A percentile compares a stretch with the other conserved stretches of the same genome.
phyloP scores from a whole-genome alignment of 2,888 invertebrate genomes.

The Pollenia angustigena region DNA sequence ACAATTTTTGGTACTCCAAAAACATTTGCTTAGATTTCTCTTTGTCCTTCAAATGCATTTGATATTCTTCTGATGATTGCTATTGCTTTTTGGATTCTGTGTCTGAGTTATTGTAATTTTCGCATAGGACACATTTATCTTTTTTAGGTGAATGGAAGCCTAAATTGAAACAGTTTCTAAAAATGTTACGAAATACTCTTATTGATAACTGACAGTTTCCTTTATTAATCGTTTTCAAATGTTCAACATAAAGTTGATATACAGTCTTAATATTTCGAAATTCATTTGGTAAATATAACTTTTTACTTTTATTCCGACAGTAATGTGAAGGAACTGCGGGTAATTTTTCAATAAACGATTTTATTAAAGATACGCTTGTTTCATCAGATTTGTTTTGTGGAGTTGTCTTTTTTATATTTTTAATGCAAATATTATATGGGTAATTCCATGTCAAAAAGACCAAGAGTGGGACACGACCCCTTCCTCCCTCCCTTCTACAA shows the following conservation, averaged over 20 bases:
- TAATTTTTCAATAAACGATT: too few species aligned
- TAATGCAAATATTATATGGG: too few species aligned
- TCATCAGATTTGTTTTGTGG: too few species aligned
- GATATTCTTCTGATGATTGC: conserved; percentile 46
- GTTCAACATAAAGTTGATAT: conserved; percentile 39
- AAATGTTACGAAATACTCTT: conserved; percentile 57
- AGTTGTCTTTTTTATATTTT: too few species aligned
- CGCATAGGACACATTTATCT: too few species aligned
- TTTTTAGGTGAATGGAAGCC: too few species aligned
- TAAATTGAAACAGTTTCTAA: conserved; percentile 51
- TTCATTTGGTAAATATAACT: conserved; percentile 56
- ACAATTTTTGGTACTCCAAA: conserved; percentile 21
- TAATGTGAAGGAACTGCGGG: too few species aligned
- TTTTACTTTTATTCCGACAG: too few species aligned
- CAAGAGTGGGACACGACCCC: too few species aligned
- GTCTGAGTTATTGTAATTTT: conserved; percentile 49
- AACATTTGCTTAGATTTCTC: not conserved
- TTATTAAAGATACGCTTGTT: too few species aligned
- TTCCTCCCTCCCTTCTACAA: too few species aligned
- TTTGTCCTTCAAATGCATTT: conserved; percentile 49
- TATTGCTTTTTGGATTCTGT: conserved; percentile 26
- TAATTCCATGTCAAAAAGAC: too few species aligned
- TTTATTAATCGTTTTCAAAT: conserved; percentile 32
- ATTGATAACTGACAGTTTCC: conserved; percentile 37
- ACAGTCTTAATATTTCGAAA: conserved; percentile 54